Percentiles rank a stretch among this genome's conserved stretches.
Evolutionary conservation across 1,140 invertebrate genomes (phyloP).

Genomic region (Cepaea nemoralis): DNA sequence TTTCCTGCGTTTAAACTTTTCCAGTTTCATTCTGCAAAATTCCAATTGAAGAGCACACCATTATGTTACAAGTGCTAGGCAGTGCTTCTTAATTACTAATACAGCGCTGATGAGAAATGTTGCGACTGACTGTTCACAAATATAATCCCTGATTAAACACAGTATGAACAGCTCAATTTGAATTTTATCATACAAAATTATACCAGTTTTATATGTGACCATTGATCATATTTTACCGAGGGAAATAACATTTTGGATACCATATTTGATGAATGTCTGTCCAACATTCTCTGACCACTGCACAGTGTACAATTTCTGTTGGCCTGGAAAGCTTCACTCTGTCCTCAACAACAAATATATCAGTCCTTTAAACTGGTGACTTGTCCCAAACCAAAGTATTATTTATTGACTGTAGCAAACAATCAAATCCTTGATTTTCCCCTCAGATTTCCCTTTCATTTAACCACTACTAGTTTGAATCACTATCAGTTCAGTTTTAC

Average conservation of each 20-base stretch:
- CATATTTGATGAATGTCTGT: not conserved
- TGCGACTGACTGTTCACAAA: not conserved
- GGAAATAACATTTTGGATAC: not conserved
- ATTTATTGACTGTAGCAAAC: not conserved
- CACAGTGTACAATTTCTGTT: conserved; percentile 35
- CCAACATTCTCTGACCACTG: conserved; percentile 4
- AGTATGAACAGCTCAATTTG: not conserved
- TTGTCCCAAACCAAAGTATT: not conserved
- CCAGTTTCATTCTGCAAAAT: not conserved
- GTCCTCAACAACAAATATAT: not conserved
- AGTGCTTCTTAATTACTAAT: not conserved
- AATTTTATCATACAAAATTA: not conserved
- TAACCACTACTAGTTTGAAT: not conserved
- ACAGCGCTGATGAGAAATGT: not conserved
- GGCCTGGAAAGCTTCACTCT: conserved; percentile 22
- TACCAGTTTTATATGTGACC: not conserved
- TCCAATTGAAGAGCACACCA: not conserved
- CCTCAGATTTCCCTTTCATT: not conserved
- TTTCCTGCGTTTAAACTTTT: not conserved
- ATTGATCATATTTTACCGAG: not conserved
- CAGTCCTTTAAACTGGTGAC: not conserved
- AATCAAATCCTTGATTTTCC: not conserved
- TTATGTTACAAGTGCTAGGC: not conserved
- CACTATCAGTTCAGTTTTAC: not conserved
- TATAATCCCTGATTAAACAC: not conserved